These are phyloP conservation scores for Engraulis encrasicolus DNA, from an alignment of 2,113 vertebrate genomes.

Conservation along the genomic window DNA sequence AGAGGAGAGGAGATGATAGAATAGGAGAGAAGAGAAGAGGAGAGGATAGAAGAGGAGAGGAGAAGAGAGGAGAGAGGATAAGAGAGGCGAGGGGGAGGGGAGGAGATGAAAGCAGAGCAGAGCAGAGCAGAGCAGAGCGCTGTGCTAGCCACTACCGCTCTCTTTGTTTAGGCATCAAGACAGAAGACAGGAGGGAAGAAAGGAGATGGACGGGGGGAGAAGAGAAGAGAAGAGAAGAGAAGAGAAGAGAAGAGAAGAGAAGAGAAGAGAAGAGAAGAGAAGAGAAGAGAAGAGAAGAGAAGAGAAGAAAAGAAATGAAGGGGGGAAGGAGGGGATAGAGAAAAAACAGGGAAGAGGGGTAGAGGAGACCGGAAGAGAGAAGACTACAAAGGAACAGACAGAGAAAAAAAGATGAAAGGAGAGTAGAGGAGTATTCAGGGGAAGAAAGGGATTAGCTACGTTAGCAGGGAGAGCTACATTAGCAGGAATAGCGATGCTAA, in stretches of 20 bases:
- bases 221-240: constrained; percentile 46
- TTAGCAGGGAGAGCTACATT: background rate
- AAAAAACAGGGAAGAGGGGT: constrained; percentile 70
- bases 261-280: background rate
- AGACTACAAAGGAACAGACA: background rate
- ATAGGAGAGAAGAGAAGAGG: too few species aligned
- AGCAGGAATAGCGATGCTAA: too few species aligned
- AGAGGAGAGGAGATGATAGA: constrained; percentile 50
- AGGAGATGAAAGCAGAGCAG: constrained; percentile 24
- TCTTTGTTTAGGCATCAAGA: constrained; percentile 51
- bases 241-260: background rate
- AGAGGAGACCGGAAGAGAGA: constrained; percentile 54
- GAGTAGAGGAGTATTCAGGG: background rate
- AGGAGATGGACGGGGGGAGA: background rate
- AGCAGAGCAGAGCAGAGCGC: too few species aligned
- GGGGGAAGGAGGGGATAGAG: too few species aligned
- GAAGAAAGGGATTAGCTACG: background rate
- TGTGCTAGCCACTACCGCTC: background rate
- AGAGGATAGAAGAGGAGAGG: constrained; percentile 37
- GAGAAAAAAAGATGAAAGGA: too few species aligned
- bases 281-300: background rate
- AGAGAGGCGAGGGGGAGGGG: constrained; percentile 52
- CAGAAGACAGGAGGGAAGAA: constrained; percentile 37
- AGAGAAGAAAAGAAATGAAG: constrained; percentile 2
- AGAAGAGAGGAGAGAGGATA: constrained; percentile 61